A percentile compares a stretch with the other conserved stretches of the same genome.
Evolutionary conservation across 2,113 vertebrate species (phyloP).

Genomic region (Odontophorus gujanensis): DNA sequence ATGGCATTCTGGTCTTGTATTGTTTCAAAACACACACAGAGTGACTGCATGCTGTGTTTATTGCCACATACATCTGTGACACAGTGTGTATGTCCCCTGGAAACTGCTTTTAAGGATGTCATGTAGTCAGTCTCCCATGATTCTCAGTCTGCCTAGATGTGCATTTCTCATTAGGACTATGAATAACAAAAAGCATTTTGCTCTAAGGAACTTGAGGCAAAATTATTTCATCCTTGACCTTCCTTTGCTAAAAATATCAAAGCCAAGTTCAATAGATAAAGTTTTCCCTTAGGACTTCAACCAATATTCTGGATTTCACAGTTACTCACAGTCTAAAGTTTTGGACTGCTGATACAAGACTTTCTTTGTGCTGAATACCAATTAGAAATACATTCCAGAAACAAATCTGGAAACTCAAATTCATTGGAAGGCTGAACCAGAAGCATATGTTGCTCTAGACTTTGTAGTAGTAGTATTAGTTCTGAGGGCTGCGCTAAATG

Average conservation of each 20-base stretch:
- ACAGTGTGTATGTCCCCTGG: not conserved
- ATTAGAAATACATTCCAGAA: not conserved
- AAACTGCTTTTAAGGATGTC: not conserved
- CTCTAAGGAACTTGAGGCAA: not conserved
- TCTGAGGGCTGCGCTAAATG: too few relatives aligned
- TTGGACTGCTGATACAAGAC: not conserved
- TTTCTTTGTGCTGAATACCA: not conserved
- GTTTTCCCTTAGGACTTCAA: not conserved
- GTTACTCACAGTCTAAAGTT: not conserved
- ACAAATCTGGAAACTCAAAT: not conserved
- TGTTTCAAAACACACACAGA: not conserved
- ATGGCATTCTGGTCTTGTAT: not conserved
- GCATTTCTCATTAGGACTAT: not conserved
- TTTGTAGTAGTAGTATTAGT: not conserved
- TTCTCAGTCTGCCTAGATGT: not conserved
- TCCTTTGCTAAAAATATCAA: not conserved
- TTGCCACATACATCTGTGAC: not conserved
- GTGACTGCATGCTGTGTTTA: not conserved
- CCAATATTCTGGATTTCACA: not conserved
- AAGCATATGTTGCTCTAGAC: accelerated
- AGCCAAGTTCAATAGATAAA: not conserved
- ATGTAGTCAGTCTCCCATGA: not conserved
- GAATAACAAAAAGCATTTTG: not conserved
- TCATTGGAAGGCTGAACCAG: not conserved
- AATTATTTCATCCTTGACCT: not conserved